Base-by-base conservation (phyloP, 2,113 vertebrate species). In the Connochaetes taurinus region DNA sequence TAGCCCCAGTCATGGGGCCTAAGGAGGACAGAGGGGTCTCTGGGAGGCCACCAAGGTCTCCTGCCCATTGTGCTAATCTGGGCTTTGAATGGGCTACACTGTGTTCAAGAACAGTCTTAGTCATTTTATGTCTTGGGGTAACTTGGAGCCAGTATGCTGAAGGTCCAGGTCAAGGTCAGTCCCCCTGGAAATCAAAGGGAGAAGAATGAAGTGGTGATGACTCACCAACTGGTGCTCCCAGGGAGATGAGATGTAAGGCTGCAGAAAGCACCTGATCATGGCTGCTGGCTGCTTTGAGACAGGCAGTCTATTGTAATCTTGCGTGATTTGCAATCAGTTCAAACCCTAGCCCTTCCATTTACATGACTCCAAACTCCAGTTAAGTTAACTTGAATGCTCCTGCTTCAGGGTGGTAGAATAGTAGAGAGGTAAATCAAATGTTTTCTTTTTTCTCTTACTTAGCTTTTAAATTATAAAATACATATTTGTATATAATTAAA, bases 191-290 rank as follows among this genome's bases (percentile, higher is more conserved):
- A 86, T 80, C n/a, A 58, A 36, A n/a, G 25, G 36, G 23, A 36
- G 67, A 57, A 55, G 21, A 71, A 67, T 33, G 25, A 25, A 71
- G 57, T 33, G 6, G 76, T 21, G n/a, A 29, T 12, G 27, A 47
- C 36, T 57, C 29, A 40, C 33, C 74, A 50, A 15, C 14, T 7
- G 31, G 5, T 6, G 27, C 25, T 60, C 31, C 58, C 29, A 1
- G 84, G 62, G 31, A 29, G 21, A 16, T 14, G 31, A 33, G 15
- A 16, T 19, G 21, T 0, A 0, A 21, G 19, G 40, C 6, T 19
- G 7, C 0, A 52, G 23, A 50, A 67, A n/a, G 50, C 9, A 21
- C 21, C 53, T 74, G 31, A 7, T 58, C 2, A 1, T 0, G 3
- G 60, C 58, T 64, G 14, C 47, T 5, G 60, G 84, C n/a, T 64